phyloP scores from a whole-genome alignment of 2,888 invertebrate species.

The Amphimallon solstitiale region DNA sequence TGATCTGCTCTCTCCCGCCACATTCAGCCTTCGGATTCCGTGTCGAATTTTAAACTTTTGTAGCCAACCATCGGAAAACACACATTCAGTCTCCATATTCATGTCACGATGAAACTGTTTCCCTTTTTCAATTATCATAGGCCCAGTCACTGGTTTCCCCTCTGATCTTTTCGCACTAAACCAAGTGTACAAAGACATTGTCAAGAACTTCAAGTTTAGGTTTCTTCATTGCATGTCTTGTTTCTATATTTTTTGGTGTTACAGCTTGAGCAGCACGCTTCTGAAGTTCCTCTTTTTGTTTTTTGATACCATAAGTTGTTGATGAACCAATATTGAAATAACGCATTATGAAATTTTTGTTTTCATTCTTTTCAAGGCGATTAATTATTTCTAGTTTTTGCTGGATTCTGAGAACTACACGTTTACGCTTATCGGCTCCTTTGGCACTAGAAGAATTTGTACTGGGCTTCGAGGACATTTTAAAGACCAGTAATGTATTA shows the following conservation, averaged over 20 bases:
- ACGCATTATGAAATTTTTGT: too few relatives aligned
- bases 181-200: neutral
- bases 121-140: neutral
- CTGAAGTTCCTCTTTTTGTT: neutral
- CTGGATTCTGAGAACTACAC: too few relatives aligned
- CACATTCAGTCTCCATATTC: neutral
- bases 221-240: too few relatives aligned
- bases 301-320: neutral
- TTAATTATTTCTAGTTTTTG: too few relatives aligned
- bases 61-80: neutral
- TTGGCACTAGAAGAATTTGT: too few relatives aligned
- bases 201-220: neutral
- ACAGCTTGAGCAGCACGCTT: neutral
- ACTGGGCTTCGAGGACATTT: too few relatives aligned
- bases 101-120: neutral
- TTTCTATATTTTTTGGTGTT: too few relatives aligned
- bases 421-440: too few relatives aligned
- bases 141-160: too few relatives aligned
- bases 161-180: too few relatives aligned
- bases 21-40: slow-evolving; percentile 46
- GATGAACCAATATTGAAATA: neutral
- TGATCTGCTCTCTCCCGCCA: neutral
- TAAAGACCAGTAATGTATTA: too few relatives aligned
- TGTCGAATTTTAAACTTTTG: slow-evolving; percentile 5
- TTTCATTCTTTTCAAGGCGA: too few relatives aligned